Evolutionary conservation across 1,140 invertebrate species (phyloP).

Genomic region (Daktulosphaira vitifoliae): DNA sequence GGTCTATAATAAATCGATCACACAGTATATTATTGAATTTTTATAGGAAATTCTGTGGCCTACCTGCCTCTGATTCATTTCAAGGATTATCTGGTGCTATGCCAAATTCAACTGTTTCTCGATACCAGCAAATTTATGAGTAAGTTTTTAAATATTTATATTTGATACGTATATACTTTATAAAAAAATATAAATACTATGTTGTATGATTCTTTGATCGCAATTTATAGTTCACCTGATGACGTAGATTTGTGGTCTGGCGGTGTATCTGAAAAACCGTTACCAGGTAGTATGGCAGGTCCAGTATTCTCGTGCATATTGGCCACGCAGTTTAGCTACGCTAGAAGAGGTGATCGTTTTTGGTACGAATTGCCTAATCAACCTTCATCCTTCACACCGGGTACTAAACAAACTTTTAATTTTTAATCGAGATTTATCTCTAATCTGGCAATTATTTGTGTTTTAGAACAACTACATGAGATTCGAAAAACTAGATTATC

Average conservation of each 20-base stretch:
- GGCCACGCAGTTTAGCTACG: slow-evolving; percentile 88
- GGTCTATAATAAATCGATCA: no score
- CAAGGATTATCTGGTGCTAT: slow-evolving; percentile 78
- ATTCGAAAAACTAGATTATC: slow-evolving; percentile 79
- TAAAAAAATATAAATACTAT: neutral
- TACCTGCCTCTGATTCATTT: slow-evolving; percentile 67
- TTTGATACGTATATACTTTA: neutral
- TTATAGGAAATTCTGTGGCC: slow-evolving; percentile 77
- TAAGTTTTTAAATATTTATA: slow-evolving; percentile 45
- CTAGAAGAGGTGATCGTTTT: slow-evolving; percentile 84
- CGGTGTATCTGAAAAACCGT: slow-evolving; percentile 74
- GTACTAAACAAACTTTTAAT: slow-evolving; percentile 40
- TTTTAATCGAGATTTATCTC: neutral
- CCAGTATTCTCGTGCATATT: slow-evolving; percentile 94
- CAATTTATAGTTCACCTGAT: slow-evolving; percentile 55
- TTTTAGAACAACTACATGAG: slow-evolving; percentile 75
- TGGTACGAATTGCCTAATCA: slow-evolving; percentile 75
- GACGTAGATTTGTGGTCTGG: slow-evolving; percentile 89
- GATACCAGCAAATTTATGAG: slow-evolving; percentile 67
- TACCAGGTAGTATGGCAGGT: slow-evolving; percentile 81
- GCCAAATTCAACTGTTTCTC: slow-evolving; percentile 75
- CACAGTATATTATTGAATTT: no score
- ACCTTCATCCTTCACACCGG: slow-evolving; percentile 78
- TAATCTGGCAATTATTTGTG: neutral
- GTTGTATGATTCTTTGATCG: neutral